Percentiles rank a stretch among this genome's conserved stretches.
These are phyloP conservation scores for Theristicus caerulescens DNA, from an alignment of 2,113 vertebrate species.

Conservation along the genomic window DNA sequence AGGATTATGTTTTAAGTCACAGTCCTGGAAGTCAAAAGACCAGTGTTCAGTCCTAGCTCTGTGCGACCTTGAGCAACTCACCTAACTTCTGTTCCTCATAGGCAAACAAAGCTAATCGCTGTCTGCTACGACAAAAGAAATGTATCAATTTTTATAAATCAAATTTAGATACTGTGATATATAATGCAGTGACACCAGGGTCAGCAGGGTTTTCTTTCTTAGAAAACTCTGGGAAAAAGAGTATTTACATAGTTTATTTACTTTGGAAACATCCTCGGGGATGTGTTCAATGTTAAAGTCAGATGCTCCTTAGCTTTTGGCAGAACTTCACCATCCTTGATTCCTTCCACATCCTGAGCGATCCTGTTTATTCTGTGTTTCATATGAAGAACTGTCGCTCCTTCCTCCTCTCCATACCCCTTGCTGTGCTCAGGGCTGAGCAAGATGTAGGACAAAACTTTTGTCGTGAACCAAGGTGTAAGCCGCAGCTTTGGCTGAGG, in stretches of 20 bases:
- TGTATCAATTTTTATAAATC: neutral
- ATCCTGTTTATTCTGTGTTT: neutral
- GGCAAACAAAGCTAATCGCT: rapidly evolving
- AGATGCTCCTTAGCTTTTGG: neutral
- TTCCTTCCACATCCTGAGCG: neutral
- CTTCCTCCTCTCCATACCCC: neutral
- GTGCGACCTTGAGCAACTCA: rapidly evolving
- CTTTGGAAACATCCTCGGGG: neutral
- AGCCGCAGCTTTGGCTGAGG: neutral
- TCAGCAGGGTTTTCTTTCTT: neutral
- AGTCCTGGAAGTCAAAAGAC: neutral
- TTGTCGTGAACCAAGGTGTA: neutral
- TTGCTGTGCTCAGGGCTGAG: neutral
- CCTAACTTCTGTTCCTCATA: neutral
- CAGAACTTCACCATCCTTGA: neutral
- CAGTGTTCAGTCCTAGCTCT: neutral
- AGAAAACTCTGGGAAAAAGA: neutral
- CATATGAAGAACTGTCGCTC: neutral
- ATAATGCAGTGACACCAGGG: neutral
- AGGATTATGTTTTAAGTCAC: neutral
- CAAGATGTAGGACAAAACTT: neutral
- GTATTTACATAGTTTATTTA: neutral
- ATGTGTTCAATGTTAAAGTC: neutral
- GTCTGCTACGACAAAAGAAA: neutral
- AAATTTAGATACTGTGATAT: neutral